Percentiles rank a stretch among this genome's conserved stretches.
Conservation (phyloP, 2,888 invertebrate species). For the Scelioninae gen. 1 region DNA sequence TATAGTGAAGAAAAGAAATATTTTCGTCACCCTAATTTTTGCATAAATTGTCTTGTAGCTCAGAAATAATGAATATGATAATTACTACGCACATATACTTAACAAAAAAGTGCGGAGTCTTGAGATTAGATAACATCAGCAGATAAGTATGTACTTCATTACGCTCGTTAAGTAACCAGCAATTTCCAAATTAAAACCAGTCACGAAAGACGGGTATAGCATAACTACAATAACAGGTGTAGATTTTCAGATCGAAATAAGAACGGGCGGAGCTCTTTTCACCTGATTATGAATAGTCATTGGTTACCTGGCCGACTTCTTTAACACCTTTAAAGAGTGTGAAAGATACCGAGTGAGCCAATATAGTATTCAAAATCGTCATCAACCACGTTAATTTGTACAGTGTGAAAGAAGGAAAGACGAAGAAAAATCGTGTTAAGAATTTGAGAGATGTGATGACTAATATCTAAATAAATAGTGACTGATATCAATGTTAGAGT, state of each 20-base stretch:
- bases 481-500: too few species aligned
- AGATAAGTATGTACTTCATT: slow-evolving; percentile 73
- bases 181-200: slow-evolving; percentile 81
- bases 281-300: slow-evolving; percentile 64
- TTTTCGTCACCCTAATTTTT: too few species aligned
- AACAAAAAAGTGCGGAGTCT: slow-evolving; percentile 61
- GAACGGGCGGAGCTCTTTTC: slow-evolving; percentile 65
- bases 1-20: too few species aligned
- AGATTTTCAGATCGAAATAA: slow-evolving; percentile 64
- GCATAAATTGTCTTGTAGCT: slow-evolving; percentile 4
- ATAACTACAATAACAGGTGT: slow-evolving; percentile 70
- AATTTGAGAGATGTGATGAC: slow-evolving; percentile 21
- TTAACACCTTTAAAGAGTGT: slow-evolving; percentile 54
- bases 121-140: slow-evolving; percentile 73
- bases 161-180: slow-evolving; percentile 77
- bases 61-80: slow-evolving; percentile 41
- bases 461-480: slow-evolving; percentile 36
- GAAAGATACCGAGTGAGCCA: slow-evolving; percentile 57
- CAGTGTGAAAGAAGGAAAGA: slow-evolving; percentile 23
- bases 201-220: slow-evolving; percentile 73
- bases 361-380: slow-evolving; percentile 51
- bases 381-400: slow-evolving; percentile 38
- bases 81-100: slow-evolving; percentile 29
- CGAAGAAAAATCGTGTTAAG: slow-evolving; percentile 27
- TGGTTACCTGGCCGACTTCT: slow-evolving; percentile 61